phyloP scores from a whole-genome alignment of 2,113 vertebrate species.

The Micronisus gabar region DNA sequence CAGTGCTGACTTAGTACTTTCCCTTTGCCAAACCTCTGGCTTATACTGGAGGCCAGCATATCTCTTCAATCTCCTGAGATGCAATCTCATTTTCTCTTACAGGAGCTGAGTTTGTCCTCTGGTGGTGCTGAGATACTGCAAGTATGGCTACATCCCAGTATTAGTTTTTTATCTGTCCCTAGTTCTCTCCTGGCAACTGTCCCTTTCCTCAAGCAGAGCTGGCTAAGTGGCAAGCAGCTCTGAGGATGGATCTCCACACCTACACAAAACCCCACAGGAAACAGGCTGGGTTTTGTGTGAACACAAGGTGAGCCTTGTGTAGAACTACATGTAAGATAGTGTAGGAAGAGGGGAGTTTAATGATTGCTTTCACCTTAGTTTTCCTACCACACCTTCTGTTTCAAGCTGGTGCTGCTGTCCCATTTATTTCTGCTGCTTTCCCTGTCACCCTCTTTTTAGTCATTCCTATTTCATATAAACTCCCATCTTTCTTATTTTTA shows the following conservation, averaged over 20 bases:
- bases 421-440: conserved; percentile 27
- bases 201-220: background rate
- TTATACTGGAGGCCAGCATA: background rate
- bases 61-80: background rate
- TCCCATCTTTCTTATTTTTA: conserved; percentile 17
- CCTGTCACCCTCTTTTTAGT: background rate
- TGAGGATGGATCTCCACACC: background rate
- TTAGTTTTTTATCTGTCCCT: background rate
- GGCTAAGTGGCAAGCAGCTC: conserved; percentile 31
- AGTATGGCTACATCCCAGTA: background rate
- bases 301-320: conserved; percentile 1
- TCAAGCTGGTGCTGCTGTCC: background rate
- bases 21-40: background rate
- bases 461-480: background rate
- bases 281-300: conserved; percentile 2
- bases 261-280: background rate
- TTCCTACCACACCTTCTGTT: background rate
- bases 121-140: background rate
- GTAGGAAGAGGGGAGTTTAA: background rate
- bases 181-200: background rate
- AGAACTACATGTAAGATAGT: background rate
- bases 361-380: background rate
- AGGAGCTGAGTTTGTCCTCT: background rate
- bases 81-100: background rate
- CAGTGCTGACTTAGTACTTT: background rate